Evolutionary conservation across 2,888 invertebrate genomes (phyloP).

Genomic region (Sesia bembeciformis): DNA sequence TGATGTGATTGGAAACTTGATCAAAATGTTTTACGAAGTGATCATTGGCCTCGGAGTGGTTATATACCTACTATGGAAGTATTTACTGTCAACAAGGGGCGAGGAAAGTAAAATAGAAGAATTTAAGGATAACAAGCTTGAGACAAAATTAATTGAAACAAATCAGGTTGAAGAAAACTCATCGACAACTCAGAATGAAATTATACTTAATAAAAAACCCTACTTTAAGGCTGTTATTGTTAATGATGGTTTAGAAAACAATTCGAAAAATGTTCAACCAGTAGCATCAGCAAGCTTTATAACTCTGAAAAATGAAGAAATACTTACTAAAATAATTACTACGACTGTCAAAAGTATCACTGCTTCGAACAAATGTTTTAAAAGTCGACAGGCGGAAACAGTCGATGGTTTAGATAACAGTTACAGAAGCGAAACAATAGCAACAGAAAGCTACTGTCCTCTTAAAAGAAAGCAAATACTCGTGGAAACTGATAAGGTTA

Average conservation of each 20-base stretch:
- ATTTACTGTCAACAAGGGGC: conserved; percentile 24
- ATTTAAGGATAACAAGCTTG: not conserved
- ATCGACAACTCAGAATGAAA: not conserved
- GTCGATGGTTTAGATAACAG: not conserved
- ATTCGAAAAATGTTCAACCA: not conserved
- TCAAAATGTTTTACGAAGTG: conserved; percentile 56
- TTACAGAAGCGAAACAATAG: not conserved
- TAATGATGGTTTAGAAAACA: not conserved
- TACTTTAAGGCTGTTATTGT: not conserved
- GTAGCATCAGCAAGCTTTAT: not conserved
- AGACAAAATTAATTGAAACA: not conserved
- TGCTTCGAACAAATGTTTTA: not conserved
- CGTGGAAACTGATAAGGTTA: not conserved
- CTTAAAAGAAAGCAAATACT: not conserved
- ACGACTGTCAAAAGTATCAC: too few species aligned
- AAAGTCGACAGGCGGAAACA: not conserved
- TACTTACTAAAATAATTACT: too few species aligned
- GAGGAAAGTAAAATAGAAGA: conserved; percentile 9
- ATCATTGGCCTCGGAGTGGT: conserved; percentile 49
- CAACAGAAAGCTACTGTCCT: too few species aligned
- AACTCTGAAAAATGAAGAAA: not conserved
- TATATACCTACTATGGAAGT: conserved; percentile 52
- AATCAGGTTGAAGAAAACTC: too few species aligned
- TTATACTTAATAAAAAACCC: not conserved
- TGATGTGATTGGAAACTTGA: conserved; percentile 39